Conservation (phyloP, 2,113 vertebrate species). For the Aepyceros melampus region DNA sequence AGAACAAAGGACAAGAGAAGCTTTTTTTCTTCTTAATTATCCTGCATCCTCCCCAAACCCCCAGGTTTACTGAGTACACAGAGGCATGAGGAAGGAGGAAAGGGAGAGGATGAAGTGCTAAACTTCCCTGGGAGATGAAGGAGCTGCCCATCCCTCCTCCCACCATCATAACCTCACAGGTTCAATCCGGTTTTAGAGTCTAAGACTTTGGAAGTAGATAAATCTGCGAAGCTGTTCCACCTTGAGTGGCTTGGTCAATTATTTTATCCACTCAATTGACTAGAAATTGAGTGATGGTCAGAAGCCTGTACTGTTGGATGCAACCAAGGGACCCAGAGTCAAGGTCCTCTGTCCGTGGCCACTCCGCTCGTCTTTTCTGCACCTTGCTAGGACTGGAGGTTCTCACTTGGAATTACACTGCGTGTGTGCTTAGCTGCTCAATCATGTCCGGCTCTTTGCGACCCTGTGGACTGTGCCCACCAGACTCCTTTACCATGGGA, state of each 20-base stretch:
- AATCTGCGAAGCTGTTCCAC: neutral
- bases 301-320: neutral
- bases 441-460: fast-evolving
- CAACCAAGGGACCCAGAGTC: neutral
- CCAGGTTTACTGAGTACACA: neutral
- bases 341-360: neutral
- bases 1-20: neutral
- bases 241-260: neutral
- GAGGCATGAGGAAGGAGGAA: neutral
- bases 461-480: neutral
- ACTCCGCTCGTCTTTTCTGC: neutral
- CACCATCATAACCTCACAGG: neutral
- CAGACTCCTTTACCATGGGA: neutral
- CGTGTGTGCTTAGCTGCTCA: neutral
- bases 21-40: constrained; percentile 15
- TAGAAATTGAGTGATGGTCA: neutral
- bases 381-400: neutral
- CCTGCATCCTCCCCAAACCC: neutral
- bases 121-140: neutral
- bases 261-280: neutral
- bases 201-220: neutral
- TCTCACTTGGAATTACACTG: neutral
- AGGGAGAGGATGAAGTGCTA: neutral
- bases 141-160: neutral
- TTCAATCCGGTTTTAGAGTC: neutral